These are phyloP conservation scores for Athene noctua DNA, from an alignment of 2,113 vertebrate genomes.

Conservation along the genomic window DNA sequence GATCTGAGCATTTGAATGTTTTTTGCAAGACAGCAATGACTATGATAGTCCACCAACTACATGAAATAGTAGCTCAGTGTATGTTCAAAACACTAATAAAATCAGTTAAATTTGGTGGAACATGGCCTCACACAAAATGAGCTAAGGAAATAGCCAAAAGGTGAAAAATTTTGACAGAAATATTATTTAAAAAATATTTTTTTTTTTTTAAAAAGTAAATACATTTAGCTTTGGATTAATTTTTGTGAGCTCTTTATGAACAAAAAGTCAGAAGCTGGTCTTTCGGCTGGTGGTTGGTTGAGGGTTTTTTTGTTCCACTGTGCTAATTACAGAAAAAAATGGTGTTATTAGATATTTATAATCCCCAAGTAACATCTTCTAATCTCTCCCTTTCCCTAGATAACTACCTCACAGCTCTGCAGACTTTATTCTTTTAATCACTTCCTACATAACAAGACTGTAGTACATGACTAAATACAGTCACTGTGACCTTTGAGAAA, in stretches of 20 bases:
- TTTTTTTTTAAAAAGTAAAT: too few relatives aligned
- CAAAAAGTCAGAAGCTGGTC: background rate
- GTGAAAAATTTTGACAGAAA: background rate
- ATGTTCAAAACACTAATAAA: background rate
- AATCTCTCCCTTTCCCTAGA: slow-evolving; percentile 46
- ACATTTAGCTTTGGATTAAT: background rate
- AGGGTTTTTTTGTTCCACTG: background rate
- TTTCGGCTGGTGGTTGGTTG: background rate
- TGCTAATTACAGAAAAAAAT: slow-evolving; percentile 34
- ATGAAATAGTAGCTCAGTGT: background rate
- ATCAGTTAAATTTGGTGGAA: background rate
- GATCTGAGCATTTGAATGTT: background rate
- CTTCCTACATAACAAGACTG: background rate
- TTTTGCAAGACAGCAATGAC: background rate
- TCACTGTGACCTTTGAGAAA: background rate
- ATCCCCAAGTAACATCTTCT: slow-evolving; percentile 39
- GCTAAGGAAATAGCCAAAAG: background rate
- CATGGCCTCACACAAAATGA: background rate
- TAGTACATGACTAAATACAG: background rate
- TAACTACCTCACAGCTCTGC: background rate
- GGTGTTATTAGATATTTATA: slow-evolving; percentile 55
- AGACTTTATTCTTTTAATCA: slow-evolving; percentile 58
- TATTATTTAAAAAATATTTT: background rate
- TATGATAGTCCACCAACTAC: background rate
- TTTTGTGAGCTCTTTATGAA: background rate